These are phyloP conservation scores for Pterocles burchelli DNA, from an alignment of 2,113 vertebrate species.

Conservation along the genomic window DNA sequence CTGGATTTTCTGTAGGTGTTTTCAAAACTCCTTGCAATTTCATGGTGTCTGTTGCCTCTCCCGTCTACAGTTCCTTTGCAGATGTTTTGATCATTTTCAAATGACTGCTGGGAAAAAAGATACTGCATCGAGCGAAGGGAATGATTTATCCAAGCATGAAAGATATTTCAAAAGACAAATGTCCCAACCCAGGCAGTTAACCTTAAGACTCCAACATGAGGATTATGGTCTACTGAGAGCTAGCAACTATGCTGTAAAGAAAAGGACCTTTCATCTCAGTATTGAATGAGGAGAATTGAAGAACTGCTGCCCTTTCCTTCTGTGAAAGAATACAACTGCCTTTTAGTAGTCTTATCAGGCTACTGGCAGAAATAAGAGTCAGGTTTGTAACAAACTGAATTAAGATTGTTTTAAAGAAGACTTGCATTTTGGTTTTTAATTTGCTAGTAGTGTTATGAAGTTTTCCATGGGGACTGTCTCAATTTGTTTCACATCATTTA, in stretches of 20 bases:
- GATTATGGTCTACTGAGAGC: neutral
- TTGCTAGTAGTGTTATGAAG: neutral
- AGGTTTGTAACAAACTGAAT: neutral
- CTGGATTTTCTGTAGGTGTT: neutral
- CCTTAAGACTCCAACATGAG: neutral
- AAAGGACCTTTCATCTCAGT: constrained; percentile 2
- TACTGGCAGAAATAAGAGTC: neutral
- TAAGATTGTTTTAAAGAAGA: neutral
- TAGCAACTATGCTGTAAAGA: neutral
- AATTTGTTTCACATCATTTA: neutral
- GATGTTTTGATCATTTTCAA: neutral
- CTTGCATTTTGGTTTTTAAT: neutral
- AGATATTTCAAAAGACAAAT: constrained; percentile 9
- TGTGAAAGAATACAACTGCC: neutral
- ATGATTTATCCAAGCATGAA: neutral
- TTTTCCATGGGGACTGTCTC: neutral
- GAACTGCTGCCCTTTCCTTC: neutral
- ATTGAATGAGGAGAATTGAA: neutral
- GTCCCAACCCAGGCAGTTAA: constrained; percentile 11
- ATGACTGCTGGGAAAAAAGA: neutral
- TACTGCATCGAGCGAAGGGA: neutral
- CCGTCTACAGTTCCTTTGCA: neutral
- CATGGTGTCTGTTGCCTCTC: neutral
- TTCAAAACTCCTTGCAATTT: neutral
- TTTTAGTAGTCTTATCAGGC: neutral